Base-by-base conservation (phyloP, 1,140 invertebrate genomes). In the Lepidurus couesii region DNA sequence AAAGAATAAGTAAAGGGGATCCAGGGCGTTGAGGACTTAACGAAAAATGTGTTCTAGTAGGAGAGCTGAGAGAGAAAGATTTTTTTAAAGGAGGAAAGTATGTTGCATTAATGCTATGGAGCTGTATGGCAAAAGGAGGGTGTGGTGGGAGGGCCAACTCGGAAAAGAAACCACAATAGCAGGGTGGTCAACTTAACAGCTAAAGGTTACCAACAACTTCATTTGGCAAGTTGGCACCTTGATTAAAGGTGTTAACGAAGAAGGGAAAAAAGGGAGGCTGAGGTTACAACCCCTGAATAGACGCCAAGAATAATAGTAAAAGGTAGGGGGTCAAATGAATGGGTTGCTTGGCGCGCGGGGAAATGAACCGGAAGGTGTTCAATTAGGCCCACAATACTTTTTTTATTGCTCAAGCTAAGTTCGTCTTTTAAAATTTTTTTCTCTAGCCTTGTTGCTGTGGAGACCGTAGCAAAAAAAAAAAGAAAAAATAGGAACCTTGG, bases 191-290 rank as follows among this genome's bases (percentile, higher is more conserved):
- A 65, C 16, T 13, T 21, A 65, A 65, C 16, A 65, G 53, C 53
- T 65, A 65, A 65, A 65, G 53, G 53, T 65, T 65, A 21, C 53
- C 53, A 65, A 65, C 53, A 65, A 65, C 53, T 65, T 65, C 53
- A 65, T 65, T 65, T 65, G 21, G 53, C 53, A 65, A 65, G 53
- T 65, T 65, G 53, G 53, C 53, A 65, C 53, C 53, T 65, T 65
- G 53, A 65, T 65, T 65, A 65, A 65, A 65, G 53, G 53, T 65
- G 53, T 65, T 65, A 65, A 65, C 53, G 53, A 65, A 65, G 53
- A 16, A 65, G 21, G 45, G 53, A 65, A 65, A 16, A 65, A 65
- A 65, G 53, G 53, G 7, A 16, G 21, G 53, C 16, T 65, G 53
- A 21, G 53, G 21, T 21, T 65, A 10, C 53, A 65, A 65, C n/a